Conservation (phyloP, 2,888 invertebrate genomes). For the Acleris emargana region DNA sequence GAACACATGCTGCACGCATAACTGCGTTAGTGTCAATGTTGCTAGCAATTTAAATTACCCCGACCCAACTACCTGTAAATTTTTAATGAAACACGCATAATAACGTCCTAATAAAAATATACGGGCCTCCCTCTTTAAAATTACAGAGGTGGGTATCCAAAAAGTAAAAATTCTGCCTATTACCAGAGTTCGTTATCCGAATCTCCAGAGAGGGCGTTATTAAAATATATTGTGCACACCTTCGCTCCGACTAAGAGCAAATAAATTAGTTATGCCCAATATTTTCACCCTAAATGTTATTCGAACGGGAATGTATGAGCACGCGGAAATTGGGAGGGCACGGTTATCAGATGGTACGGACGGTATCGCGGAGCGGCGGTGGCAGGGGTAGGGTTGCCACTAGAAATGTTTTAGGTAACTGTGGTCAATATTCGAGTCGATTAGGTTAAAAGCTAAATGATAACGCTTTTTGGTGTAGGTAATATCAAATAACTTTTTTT, state of each 20-base stretch:
- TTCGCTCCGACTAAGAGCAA: slow-evolving; percentile 65
- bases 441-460: too few species aligned
- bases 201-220: slow-evolving; percentile 76
- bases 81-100: slow-evolving; percentile 46
- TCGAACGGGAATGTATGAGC: slow-evolving; percentile 69
- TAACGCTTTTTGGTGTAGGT: too few species aligned
- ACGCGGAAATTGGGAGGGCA: slow-evolving; percentile 76
- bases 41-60: slow-evolving; percentile 32
- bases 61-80: slow-evolving; percentile 34
- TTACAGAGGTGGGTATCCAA: slow-evolving; percentile 62
- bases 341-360: slow-evolving; percentile 75
- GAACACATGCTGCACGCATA: too few species aligned
- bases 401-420: background rate
- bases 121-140: slow-evolving; percentile 54
- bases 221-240: slow-evolving; percentile 80
- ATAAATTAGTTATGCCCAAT: slow-evolving; percentile 79
- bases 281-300: slow-evolving; percentile 79
- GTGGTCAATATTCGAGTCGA: background rate
- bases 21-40: background rate
- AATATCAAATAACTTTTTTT: too few species aligned
- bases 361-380: slow-evolving; percentile 61
- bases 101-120: slow-evolving; percentile 52
- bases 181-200: slow-evolving; percentile 71
- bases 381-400: slow-evolving; percentile 15
- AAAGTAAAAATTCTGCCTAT: slow-evolving; percentile 72